A percentile compares a stretch with the other conserved stretches of the same genome.
Evolutionary conservation across 2,113 vertebrate genomes (phyloP).

Genomic region (Charina bottae): DNA sequence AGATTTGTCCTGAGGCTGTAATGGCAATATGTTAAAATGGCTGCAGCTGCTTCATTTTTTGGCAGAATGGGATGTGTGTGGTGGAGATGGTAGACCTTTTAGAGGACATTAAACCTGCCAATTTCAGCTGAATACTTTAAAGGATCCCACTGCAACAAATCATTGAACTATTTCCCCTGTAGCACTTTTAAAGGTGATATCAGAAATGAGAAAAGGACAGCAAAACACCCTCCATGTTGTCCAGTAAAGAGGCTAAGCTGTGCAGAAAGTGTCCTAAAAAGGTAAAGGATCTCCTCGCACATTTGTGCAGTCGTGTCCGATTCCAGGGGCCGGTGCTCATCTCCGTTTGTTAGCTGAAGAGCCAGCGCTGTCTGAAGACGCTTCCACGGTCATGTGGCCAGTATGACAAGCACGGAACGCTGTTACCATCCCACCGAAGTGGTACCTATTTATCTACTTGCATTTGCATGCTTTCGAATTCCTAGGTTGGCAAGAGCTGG

Average conservation of each 20-base stretch:
- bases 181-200: not conserved
- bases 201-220: not conserved
- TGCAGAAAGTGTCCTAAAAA: not conserved
- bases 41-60: not conserved
- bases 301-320: too few species aligned
- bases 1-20: not conserved
- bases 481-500: too few species aligned
- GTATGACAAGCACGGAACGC: too few species aligned
- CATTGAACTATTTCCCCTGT: not conserved
- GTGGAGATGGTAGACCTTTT: not conserved
- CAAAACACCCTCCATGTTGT: not conserved
- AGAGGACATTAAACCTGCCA: not conserved
- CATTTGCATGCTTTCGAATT: too few species aligned
- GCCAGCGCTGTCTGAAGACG: too few species aligned
- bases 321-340: too few species aligned
- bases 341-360: too few species aligned
- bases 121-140: not conserved
- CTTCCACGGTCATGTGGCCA: too few species aligned
- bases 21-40: not conserved
- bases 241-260: not conserved
- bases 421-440: too few species aligned
- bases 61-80: not conserved
- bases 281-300: too few species aligned
- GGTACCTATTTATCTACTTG: too few species aligned
- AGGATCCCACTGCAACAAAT: not conserved